Percentiles rank a stretch among this genome's conserved stretches.
phyloP scores from a whole-genome alignment of 2,888 invertebrate species.

The Ctena decussata region DNA sequence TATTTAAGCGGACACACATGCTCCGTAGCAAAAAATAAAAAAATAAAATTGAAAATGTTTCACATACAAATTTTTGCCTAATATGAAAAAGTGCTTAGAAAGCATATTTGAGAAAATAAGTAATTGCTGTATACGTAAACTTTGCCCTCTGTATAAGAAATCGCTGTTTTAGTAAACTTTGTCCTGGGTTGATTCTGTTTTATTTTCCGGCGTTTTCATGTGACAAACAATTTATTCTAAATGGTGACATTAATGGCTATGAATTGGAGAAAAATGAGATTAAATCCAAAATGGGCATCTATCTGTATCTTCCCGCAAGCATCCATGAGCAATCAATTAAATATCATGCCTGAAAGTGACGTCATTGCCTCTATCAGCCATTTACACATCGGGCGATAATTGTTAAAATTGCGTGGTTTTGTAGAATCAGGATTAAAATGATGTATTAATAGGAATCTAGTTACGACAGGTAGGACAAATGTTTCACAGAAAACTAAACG shows the following conservation, averaged over 20 bases:
- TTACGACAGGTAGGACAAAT: not conserved
- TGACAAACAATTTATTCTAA: not conserved
- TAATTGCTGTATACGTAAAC: no score
- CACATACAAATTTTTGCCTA: no score
- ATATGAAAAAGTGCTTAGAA: no score
- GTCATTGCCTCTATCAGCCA: not conserved
- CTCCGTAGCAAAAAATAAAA: no score
- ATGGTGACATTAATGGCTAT: not conserved
- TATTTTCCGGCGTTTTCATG: not conserved
- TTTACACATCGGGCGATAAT: not conserved
- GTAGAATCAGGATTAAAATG: not conserved
- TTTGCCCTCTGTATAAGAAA: no score
- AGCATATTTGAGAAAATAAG: no score
- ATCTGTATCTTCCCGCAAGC: not conserved
- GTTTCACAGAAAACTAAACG: not conserved
- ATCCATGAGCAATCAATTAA: conserved; percentile 3
- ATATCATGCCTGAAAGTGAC: not conserved
- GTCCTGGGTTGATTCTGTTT: no score
- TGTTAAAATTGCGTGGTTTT: not conserved
- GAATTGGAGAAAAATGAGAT: not conserved
- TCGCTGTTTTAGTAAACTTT: no score
- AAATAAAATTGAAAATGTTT: no score
- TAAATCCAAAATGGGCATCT: not conserved
- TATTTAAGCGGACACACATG: no score
- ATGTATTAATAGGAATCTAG: not conserved